Evolutionary conservation across 2,888 invertebrate genomes (phyloP), one percentile per base, ranked within the genome.

Genomic region (Carterocephalus palaemon): DNA sequence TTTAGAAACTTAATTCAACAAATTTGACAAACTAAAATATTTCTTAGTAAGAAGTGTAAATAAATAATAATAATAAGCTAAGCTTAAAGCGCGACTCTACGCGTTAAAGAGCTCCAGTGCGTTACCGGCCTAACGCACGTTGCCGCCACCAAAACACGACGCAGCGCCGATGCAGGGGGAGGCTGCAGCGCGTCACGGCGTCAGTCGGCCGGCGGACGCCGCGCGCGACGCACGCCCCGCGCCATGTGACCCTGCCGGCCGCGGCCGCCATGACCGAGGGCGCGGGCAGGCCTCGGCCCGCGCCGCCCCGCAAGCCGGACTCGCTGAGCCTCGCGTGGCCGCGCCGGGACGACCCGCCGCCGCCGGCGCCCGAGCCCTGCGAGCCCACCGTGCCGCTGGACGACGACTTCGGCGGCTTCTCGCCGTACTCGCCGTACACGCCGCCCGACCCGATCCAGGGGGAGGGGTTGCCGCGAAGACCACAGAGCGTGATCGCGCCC

Each of bases 371-470:
- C 23, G 84, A 77, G 51, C 62, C 48, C 16, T 56, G 47, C 38
- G 59, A 59, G 56, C 63, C 34, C 51, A 59, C 64, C 26, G 58
- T 62, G 8, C 66, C 72, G 13, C 67, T 77, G 7, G 62, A 70
- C 20, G 73, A 78, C 55, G 78, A 80, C 54, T 81, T 85, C 59
- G 75, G 74, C 58, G 75, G 71, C 48, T 90, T 90, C 74, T 82
- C 88, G 49, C 82, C 89, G 29, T 90, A 90, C 68, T 87, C 87
- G 20, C 88, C 89, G 52, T 90, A 90, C 70, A 87, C 87, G 24
- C 88, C 89, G 52, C 88, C 88, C 51, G 77, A 81, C 19, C 70
- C 87, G 50, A 76, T 83, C 49, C 69, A 63, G 12, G 51, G 58
- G 28, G 70, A 70, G 9, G 64, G 62, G n/a, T 58, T 62, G 3